Percentiles rank a stretch among this genome's conserved stretches.
These are phyloP conservation scores for Nannospalax galili DNA, from an alignment of 2,113 vertebrate genomes.

Conservation along the genomic window DNA sequence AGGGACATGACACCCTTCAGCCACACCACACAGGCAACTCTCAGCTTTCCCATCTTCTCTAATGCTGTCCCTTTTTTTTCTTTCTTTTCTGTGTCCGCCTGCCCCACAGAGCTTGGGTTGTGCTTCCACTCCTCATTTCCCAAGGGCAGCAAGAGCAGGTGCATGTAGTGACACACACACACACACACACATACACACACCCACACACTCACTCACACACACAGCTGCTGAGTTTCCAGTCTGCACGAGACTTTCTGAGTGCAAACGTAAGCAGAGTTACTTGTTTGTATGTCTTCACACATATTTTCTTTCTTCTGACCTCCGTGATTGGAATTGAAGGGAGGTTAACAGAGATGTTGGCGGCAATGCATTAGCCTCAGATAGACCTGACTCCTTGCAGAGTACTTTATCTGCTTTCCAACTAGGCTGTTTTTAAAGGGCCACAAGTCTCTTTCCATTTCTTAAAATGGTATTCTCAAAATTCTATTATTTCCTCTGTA, in stretches of 20 bases:
- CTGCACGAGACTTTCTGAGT: not conserved
- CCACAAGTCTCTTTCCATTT: not conserved
- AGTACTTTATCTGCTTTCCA: not conserved
- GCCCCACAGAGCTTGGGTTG: not conserved
- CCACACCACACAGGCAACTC: not conserved
- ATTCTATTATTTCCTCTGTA: not conserved
- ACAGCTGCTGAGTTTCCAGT: not conserved
- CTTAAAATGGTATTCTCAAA: not conserved
- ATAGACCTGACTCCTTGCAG: not conserved
- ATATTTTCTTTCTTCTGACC: not conserved
- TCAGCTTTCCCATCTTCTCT: not conserved
- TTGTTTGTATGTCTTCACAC: not conserved
- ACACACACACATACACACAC: too few species aligned
- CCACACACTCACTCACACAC: too few species aligned
- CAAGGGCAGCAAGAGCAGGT: not conserved
- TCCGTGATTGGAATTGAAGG: not conserved
- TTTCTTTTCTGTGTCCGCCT: not conserved
- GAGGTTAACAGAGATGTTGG: not conserved
- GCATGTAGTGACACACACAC: too few species aligned
- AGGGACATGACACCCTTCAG: not conserved
- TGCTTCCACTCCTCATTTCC: not conserved
- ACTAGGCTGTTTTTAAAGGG: not conserved
- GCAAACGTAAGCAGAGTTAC: not conserved
- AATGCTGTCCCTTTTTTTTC: too few species aligned
- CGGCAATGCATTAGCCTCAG: not conserved